Base-by-base conservation (phyloP, 1,140 invertebrate species). In the Zaprionus taronus region DNA sequence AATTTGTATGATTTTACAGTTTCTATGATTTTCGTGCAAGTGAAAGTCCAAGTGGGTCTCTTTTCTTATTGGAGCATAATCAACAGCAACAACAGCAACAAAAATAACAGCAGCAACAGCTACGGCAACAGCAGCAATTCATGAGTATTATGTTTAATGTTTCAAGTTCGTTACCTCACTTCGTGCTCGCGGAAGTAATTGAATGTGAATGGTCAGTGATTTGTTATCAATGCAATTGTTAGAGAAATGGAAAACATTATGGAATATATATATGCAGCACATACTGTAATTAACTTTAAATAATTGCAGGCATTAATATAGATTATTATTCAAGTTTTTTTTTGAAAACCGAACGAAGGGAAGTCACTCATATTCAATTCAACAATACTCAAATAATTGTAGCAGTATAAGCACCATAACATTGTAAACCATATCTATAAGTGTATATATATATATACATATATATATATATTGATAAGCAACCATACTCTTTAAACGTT, bases 111-210 rank as follows among this genome's bases (percentile, higher is more conserved):
- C 38, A 41, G 5, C 41, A 44, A 44, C 38, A 41, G 15, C 5
- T 1, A 15, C n/a, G n/a, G n/a, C 36, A 41, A 41, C 15, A 41
- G 4, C 38, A 41, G 38, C 38, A 41, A 75, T 64, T 65, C 38
- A 41, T 38, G 34, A 38, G 60, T 53, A 75, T 76, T 76, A 72
- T 72, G 73, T 51, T 60, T 41, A 70, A 53, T 85, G 60, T 76
- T 83, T 80, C 83, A 87, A 83, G 80, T 83, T 83, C 72, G 83
- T 72, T 86, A 49, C 55, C 68, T 72, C 65, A 70, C 63, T 61
- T 68, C 36, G 68, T 65, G 77, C 73, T 28, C 26, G 69, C 73
- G 81, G 82, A 85, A 85, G 82, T 71, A 38, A 67, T 65, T 36
- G 55, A 68, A 44, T 74, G 72, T 74, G 66, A 74, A 69, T 74